A percentile compares a stretch with the other conserved stretches of the same genome.
phyloP scores from a whole-genome alignment of 2,888 invertebrate genomes.

The Heteropelma amictum region DNA sequence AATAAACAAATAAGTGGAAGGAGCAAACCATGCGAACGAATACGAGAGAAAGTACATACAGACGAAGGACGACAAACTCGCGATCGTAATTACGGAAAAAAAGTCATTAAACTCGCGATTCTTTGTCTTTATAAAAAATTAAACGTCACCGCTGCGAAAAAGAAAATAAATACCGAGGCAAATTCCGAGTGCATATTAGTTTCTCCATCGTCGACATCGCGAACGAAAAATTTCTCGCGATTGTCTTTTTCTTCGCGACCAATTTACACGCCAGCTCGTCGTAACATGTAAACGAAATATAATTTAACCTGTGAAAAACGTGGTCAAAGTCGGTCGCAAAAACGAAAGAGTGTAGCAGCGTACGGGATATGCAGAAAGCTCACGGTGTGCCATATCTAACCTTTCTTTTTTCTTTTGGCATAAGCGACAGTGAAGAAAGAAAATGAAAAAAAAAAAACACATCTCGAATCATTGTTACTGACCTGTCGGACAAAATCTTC shows the following conservation, averaged over 20 bases:
- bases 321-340: background rate
- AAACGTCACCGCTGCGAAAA: too few relatives aligned
- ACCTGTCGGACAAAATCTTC: constrained; percentile 45
- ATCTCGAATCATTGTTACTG: constrained; percentile 48
- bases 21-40: constrained; percentile 47
- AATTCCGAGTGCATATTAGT: too few relatives aligned
- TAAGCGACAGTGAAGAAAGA: constrained; percentile 21
- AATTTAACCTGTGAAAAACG: too few relatives aligned
- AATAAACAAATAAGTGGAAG: background rate
- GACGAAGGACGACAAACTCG: constrained; percentile 2
- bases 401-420: constrained; percentile 19
- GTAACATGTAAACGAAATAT: too few relatives aligned
- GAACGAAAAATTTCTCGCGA: too few relatives aligned
- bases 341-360: constrained; percentile 5
- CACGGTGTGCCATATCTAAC: background rate
- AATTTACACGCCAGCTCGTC: too few relatives aligned
- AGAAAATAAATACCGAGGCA: too few relatives aligned
- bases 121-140: too few relatives aligned
- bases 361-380: background rate
- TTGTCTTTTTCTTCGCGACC: too few relatives aligned
- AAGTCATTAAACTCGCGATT: constrained; percentile 16
- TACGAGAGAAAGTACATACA: constrained; percentile 28
- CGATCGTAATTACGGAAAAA: background rate
- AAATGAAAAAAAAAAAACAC: constrained; percentile 10
- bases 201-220: too few relatives aligned